phyloP scores from a whole-genome alignment of 1,140 invertebrate species.

The Neotoxoptera formosana region DNA sequence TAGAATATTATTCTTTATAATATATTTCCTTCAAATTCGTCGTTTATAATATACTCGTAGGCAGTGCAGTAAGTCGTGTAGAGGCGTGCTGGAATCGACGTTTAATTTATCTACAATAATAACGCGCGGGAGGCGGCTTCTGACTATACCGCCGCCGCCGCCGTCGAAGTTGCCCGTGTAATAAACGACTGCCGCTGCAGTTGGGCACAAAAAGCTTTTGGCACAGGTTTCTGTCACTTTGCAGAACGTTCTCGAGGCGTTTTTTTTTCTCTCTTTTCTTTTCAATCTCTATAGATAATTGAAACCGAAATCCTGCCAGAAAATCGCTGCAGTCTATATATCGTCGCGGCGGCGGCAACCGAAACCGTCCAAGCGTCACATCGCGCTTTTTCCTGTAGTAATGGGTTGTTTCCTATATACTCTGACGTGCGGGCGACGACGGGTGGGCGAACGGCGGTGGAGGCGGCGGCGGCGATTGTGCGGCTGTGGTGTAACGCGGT shows the following conservation, averaged over 20 bases:
- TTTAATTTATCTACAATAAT: slow-evolving; percentile 31
- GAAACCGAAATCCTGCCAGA: slow-evolving; percentile 52
- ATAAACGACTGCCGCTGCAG: slow-evolving; percentile 50
- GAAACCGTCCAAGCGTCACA: slow-evolving; percentile 47
- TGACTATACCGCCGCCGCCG: too few relatives aligned
- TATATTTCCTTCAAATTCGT: too few relatives aligned
- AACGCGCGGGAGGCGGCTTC: too few relatives aligned
- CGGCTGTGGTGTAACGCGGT: background rate
- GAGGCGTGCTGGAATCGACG: background rate
- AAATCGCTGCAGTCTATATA: slow-evolving; percentile 40
- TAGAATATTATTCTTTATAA: too few relatives aligned
- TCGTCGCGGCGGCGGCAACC: background rate
- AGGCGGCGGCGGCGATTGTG: background rate
- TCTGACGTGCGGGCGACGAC: background rate
- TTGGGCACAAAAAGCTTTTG: slow-evolving; percentile 51
- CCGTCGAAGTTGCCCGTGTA: background rate
- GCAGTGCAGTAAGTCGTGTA: background rate
- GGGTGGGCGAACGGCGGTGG: background rate
- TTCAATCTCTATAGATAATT: slow-evolving; percentile 52
- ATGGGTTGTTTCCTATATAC: slow-evolving; percentile 53
- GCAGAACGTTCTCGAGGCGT: background rate
- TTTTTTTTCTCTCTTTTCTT: slow-evolving; percentile 26
- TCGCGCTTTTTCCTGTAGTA: slow-evolving; percentile 44
- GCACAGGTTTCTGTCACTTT: slow-evolving; percentile 51
- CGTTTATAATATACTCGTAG: background rate